Evolutionary conservation across 2,113 vertebrate species (phyloP).

Genomic region (Dicentrarchus labrax): DNA sequence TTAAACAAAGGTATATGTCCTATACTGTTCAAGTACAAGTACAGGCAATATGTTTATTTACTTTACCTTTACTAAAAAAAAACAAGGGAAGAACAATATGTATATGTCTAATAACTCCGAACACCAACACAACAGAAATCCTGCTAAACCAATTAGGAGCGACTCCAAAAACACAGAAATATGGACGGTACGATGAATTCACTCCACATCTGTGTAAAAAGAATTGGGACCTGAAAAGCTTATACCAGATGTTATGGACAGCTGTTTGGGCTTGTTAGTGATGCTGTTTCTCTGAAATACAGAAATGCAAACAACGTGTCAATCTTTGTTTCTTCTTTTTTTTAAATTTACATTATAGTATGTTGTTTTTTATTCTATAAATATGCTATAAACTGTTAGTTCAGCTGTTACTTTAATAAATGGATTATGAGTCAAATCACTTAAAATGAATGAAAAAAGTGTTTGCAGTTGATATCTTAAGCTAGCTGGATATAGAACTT

Average conservation of each 20-base stretch:
- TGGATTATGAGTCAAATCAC: background rate
- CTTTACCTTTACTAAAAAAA: background rate
- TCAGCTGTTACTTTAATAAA: background rate
- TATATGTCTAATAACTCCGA: background rate
- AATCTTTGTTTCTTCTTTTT: constrained; percentile 18
- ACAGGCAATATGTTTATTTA: background rate
- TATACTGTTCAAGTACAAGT: background rate
- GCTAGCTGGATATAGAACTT: background rate
- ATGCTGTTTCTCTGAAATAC: constrained; percentile 22
- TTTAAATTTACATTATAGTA: background rate
- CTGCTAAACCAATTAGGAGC: background rate
- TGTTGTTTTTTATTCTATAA: background rate
- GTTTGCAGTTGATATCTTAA: background rate
- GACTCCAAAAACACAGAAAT: constrained; percentile 5
- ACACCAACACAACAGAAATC: background rate
- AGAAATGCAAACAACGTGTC: constrained; percentile 19
- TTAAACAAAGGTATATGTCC: background rate
- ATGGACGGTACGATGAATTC: background rate
- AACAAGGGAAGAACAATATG: constrained; percentile 5
- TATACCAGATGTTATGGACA: constrained; percentile 45
- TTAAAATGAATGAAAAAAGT: background rate
- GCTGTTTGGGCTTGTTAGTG: constrained; percentile 42
- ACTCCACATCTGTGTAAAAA: constrained; percentile 20
- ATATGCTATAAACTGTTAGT: background rate
- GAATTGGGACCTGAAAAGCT: constrained; percentile 22